Percentiles rank a stretch among this genome's conserved stretches.
Conservation (phyloP, 23 tunicate genomes). For the Diplosoma virens region DNA sequence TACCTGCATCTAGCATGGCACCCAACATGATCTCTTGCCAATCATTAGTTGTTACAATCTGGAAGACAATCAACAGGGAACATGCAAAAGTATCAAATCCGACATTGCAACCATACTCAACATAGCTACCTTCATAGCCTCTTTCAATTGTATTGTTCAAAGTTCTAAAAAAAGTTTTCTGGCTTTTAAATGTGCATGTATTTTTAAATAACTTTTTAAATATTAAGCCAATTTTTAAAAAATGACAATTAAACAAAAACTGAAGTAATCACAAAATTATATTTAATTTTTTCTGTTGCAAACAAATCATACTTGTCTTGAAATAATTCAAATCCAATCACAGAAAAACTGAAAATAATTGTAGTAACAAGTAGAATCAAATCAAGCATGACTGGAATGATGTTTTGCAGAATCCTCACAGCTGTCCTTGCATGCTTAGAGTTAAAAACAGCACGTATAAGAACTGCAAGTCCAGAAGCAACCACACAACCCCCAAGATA, state of each 20-base stretch:
- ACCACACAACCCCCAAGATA: conserved; percentile 95
- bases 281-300: neutral
- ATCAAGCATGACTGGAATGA: conserved; percentile 95
- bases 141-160: conserved; percentile 30
- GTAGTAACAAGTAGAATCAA: conserved; percentile 73
- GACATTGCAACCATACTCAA: conserved; percentile 84
- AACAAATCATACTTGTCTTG: conserved; percentile 70
- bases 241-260: neutral
- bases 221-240: neutral
- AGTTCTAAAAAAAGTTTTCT: conserved; percentile 51
- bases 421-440: conserved; percentile 83
- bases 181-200: too few relatives aligned
- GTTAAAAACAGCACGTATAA: conserved; percentile 71
- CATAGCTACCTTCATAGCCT: conserved; percentile 83
- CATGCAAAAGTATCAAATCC: conserved; percentile 95
- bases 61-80: conserved; percentile 79
- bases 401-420: conserved; percentile 54
- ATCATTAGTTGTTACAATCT: conserved; percentile 92
- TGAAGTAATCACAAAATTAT: neutral
- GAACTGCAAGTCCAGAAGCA: conserved; percentile 64
- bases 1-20: conserved; percentile 77
- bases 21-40: conserved; percentile 98
- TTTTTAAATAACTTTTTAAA: too few relatives aligned
- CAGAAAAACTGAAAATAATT: conserved; percentile 81
- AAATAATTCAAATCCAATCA: conserved; percentile 83